Conservation (phyloP, 2,797 vertebrate species). For the Siniperca scherzeri region DNA sequence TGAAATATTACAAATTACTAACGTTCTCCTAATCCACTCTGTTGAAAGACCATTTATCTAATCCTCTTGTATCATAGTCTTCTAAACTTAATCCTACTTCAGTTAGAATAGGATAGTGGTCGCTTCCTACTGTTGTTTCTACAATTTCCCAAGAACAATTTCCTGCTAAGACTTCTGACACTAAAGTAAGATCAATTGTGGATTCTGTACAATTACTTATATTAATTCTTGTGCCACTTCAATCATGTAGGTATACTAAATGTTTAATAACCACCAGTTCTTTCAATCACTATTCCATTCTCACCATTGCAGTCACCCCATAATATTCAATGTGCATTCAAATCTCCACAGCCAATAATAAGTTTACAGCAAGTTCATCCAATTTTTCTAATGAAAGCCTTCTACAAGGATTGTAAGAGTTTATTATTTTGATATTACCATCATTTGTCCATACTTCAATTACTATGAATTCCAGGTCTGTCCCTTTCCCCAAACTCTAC, state of each 20-base stretch:
- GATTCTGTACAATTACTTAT: no score
- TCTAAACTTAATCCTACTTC: background rate
- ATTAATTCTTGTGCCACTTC: no score
- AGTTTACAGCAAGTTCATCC: background rate
- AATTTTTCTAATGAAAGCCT: background rate
- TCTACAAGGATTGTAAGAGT: background rate
- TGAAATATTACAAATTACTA: no score
- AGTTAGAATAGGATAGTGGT: background rate
- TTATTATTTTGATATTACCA: background rate
- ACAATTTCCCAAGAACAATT: background rate
- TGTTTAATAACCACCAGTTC: background rate
- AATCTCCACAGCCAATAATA: background rate
- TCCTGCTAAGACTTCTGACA: background rate
- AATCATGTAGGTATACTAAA: no score
- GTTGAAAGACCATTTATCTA: background rate
- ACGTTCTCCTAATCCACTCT: background rate
- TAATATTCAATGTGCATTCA: background rate
- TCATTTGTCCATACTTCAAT: background rate
- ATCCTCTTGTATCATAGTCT: background rate
- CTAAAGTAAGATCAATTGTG: no score
- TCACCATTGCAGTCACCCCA: background rate
- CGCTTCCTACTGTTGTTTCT: background rate
- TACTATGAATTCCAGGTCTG: background rate
- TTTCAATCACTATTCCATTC: background rate
- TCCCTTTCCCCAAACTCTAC: background rate